These are phyloP conservation scores for Merluccius polli DNA, from an alignment of 2,797 vertebrate genomes.

Conservation along the genomic window DNA sequence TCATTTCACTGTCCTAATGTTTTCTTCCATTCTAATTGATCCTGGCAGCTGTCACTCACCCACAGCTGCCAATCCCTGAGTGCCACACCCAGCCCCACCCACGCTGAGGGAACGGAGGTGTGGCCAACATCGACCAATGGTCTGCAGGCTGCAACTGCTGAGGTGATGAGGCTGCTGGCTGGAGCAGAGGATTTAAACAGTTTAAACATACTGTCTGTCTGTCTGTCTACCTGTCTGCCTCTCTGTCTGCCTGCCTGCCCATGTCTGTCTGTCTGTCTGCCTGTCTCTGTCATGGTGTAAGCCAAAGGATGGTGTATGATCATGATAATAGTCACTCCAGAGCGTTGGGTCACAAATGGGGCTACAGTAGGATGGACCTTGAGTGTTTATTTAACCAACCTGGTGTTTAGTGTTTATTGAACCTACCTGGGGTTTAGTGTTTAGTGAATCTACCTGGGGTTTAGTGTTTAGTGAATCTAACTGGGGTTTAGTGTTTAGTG, in stretches of 20 bases:
- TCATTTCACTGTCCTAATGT: neutral
- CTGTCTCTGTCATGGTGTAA: neutral
- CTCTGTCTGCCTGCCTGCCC: too few relatives aligned
- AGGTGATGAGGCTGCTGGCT: slow-evolving; percentile 87
- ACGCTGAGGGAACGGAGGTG: slow-evolving; percentile 81
- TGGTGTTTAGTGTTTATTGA: too few relatives aligned
- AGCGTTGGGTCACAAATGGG: too few relatives aligned
- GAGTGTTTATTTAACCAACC: too few relatives aligned
- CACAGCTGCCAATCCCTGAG: slow-evolving; percentile 82
- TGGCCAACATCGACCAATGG: slow-evolving; percentile 91
- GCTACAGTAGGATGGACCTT: too few relatives aligned
- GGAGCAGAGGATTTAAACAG: slow-evolving; percentile 10
- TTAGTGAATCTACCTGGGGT: too few relatives aligned
- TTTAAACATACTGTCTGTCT: neutral
- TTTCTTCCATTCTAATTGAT: neutral
- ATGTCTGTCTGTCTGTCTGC: neutral
- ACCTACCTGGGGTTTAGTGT: too few relatives aligned
- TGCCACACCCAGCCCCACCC: slow-evolving; percentile 83
- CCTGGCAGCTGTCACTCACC: slow-evolving; percentile 65
- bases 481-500: too few relatives aligned
- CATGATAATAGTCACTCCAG: too few relatives aligned
- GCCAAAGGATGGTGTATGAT: too few relatives aligned
- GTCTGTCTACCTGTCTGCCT: neutral
- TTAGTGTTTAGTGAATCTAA: too few relatives aligned
- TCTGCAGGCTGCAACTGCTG: slow-evolving; percentile 89